These are phyloP conservation scores for Diploscapter pachys DNA, from an alignment of 1,140 invertebrate species.

Conservation along the genomic window DNA sequence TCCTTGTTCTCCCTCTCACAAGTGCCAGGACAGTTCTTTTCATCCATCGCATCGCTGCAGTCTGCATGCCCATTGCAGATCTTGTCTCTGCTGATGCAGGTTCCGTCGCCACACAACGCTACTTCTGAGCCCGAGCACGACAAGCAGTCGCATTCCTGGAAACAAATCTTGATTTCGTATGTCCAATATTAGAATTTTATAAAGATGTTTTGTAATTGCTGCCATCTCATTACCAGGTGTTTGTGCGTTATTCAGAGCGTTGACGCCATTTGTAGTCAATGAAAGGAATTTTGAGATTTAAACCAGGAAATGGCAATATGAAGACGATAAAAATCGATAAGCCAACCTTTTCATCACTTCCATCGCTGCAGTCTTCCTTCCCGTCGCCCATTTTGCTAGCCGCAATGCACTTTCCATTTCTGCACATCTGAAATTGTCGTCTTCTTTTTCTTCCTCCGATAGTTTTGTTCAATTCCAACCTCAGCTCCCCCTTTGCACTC, in stretches of 20 bases:
- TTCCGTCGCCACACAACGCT: constrained; percentile 30
- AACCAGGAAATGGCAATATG: not conserved
- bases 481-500: constrained; percentile 26
- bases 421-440: constrained; percentile 28
- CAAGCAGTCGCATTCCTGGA: constrained; percentile 29
- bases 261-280: not conserved
- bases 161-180: too few relatives aligned
- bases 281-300: not conserved
- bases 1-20: too few relatives aligned
- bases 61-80: constrained; percentile 31
- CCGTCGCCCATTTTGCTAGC: constrained; percentile 34
- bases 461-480: not conserved
- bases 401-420: constrained; percentile 18
- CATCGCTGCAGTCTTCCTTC: constrained; percentile 26
- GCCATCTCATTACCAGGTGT: too few relatives aligned
- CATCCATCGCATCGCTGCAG: constrained; percentile 25
- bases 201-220: too few relatives aligned
- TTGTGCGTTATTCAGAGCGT: too few relatives aligned
- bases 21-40: constrained; percentile 27
- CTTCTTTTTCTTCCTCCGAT: too few relatives aligned
- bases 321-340: too few relatives aligned
- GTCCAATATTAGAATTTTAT: too few relatives aligned
- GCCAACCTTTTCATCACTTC: constrained; percentile 25
- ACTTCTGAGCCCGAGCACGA: constrained; percentile 16
- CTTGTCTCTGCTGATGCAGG: constrained; percentile 17